Evolutionary conservation across 1,140 invertebrate genomes (phyloP), one percentile per base, ranked within the genome.

Genomic region (Pectinophora gossypiella): DNA sequence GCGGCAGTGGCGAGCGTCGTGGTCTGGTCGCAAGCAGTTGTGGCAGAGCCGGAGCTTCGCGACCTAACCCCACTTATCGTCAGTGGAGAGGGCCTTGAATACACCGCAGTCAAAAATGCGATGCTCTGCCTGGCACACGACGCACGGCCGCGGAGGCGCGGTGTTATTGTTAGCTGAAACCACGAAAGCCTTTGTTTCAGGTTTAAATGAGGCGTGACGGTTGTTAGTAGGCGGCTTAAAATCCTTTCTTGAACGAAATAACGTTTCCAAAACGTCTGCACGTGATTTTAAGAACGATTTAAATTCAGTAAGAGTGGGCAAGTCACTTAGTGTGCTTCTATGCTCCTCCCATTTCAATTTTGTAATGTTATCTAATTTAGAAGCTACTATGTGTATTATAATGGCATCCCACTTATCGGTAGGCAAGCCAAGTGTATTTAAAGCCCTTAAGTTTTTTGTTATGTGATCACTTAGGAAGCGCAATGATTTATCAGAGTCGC

Each of bases 401-500:
- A 38, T 4, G 13, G 36, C 13, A 15, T 38, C 36, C 36, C 36
- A 38, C 7, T n/a, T 7, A 3, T 38, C 36, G 13, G 36, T 38
- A n/a, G 9, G 36, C 13, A 7, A 3, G 13, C 43, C 19, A 19
- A 45, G 19, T 19, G 16, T 45, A 7, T 45, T 45, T 16, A 45
- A 19, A 5, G 43, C 43, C 19, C 16, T 45, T 19, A 21, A 19
- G 13, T 45, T 21, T 19, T 45, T 45, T 45, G 9, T n/a, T n/a
- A 38, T 4, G 13, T 38, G 7, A 15, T 38, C 36, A n/a, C 7
- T 38, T n/a, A 38, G 7, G 13, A 40, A 50, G 18, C 48, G 32
- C 19, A 50, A 42, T 2, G 48, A 19, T n/a, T 50, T 50, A 22
- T 40, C 35, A 16, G 48, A 50, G 21, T 50, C 48, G 2, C 32